Evolutionary conservation across 2,888 invertebrate genomes (phyloP), one percentile per base, ranked within the genome.

Genomic region (Belgica antarctica): DNA sequence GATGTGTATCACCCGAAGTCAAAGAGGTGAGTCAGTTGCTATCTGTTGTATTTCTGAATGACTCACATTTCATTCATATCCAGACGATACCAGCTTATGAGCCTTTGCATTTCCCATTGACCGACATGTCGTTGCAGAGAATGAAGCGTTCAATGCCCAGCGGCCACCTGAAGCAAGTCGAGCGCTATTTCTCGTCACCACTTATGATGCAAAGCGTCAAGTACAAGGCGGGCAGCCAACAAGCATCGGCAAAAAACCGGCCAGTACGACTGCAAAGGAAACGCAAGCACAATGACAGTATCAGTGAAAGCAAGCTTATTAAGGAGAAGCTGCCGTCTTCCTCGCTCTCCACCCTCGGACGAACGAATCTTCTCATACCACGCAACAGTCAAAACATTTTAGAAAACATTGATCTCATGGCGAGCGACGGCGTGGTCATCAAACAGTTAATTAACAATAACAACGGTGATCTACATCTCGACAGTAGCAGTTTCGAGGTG

Each of bases 61-160:
- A 34, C 34, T 34, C 34, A 34, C 34, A 34, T 12, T 41, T 28
- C 82, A 3, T 22, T 52, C 15, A 52, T 52, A 17, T n/a, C n/a
- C 25, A 87, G 85, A 78, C 81, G 75, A 85, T 89, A 76, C 82
- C 86, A 73, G 91, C 93, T 10, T 92, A 87, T 78, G 89, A 92
- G 71, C 85, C 87, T 41, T 83, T 92, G 63, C 79, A 79, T 72
- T 93, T 92, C 80, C 93, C 93, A 3, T 81, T 93, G 63, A 78
- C 82, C 4, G 90, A 91, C 62, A 86, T 86, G 52, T 81, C 83
- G 22, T 90, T 88, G 77, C 83, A 85, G 66, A 83, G 82, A 74
- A 87, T 92, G 88, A 74, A 89, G 72, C 82, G 85, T 71, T 82
- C 79, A 72, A 89, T 89, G 89, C 89, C 89, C 1, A n/a, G n/a